Evolutionary conservation across 2,888 invertebrate genomes (phyloP).

Genomic region (Aspidapion aeneum): DNA sequence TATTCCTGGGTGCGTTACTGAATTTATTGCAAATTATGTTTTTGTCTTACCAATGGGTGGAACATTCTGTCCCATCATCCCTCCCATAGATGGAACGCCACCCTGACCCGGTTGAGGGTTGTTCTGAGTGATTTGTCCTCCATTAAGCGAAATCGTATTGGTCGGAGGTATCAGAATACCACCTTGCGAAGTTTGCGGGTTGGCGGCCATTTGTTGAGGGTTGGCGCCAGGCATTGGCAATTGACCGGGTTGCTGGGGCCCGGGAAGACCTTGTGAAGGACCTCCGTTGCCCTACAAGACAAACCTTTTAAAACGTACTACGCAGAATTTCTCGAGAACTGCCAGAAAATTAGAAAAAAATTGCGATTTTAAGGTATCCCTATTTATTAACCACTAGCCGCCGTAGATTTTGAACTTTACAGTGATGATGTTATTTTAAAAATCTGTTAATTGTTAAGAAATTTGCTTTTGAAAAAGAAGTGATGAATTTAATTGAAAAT

Average conservation of each 20-base stretch:
- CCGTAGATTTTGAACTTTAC: too few relatives aligned
- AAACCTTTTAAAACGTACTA: not conserved
- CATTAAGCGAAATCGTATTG: constrained; percentile 55
- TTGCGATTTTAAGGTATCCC: too few relatives aligned
- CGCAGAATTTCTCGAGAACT: too few relatives aligned
- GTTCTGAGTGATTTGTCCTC: constrained; percentile 57
- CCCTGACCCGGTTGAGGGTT: constrained; percentile 41
- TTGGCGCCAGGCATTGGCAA: constrained; percentile 38
- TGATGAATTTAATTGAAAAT: too few relatives aligned
- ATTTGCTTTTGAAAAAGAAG: too few relatives aligned
- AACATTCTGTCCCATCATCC: constrained; percentile 41
- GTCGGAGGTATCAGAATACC: constrained; percentile 54
- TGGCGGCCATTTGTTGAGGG: constrained; percentile 37
- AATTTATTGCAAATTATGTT: too few relatives aligned
- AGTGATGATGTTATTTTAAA: too few relatives aligned
- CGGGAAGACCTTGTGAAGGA: constrained; percentile 32
- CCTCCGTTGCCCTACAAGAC: constrained; percentile 32
- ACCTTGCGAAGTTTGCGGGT: constrained; percentile 33
- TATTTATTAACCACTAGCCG: too few relatives aligned
- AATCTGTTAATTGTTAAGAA: too few relatives aligned
- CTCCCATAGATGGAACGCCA: constrained; percentile 31
- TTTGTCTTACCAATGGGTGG: constrained; percentile 19
- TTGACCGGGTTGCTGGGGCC: constrained; percentile 34
- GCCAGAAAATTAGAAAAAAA: too few relatives aligned
- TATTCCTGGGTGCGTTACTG: too few relatives aligned